Evolutionary conservation across 2,888 invertebrate species (phyloP), one percentile per base, ranked within the genome.

Genomic region (Cerceris rybyensis): DNA sequence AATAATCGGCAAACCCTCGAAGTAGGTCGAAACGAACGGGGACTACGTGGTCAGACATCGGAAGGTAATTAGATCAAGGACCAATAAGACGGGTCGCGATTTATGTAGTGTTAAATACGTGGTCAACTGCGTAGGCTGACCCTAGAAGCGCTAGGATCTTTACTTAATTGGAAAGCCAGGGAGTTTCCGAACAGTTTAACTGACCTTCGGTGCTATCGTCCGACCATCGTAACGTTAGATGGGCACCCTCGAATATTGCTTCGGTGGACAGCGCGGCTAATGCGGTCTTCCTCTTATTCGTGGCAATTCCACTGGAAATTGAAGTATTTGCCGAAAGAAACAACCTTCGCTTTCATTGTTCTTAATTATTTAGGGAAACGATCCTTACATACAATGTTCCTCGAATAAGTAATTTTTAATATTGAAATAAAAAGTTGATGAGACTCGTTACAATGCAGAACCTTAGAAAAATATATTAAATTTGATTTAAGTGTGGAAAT

Each of bases 111-210:
- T 92, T 91, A 92, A 92, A 92, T 89, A 89, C 89, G 91, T 88
- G 91, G 90, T 89, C 89, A 88, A 86, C 81, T 84, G 81, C 84
- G 84, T 85, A 87, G 83, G 78, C 82, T 75, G 88, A 90, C 88
- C 90, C 89, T 87, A 80, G 84, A 78, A 84, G 82, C 81, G 82
- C 81, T 83, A 87, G 88, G 90, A 90, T 91, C 91, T 91, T 89
- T 88, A 89, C 88, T 92, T 92, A 92, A 92, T 92, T 92, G 92
- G 91, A 92, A 91, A 91, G 90, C 92, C 86, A 77, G 88, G 85
- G 89, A 91, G 90, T 92, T 92, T 92, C 92, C 92, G 89, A 92
- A 92, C 92, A 91, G 92, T 92, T 92, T 90, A 92, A 92, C 92
- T 91, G 91, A 89, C 88, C 91, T 89, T 88, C 83, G 88, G 87